Evolutionary conservation across 1,140 invertebrate species (phyloP), one percentile per base, ranked within the genome.

Genomic region (Belonocnema kinseyi): DNA sequence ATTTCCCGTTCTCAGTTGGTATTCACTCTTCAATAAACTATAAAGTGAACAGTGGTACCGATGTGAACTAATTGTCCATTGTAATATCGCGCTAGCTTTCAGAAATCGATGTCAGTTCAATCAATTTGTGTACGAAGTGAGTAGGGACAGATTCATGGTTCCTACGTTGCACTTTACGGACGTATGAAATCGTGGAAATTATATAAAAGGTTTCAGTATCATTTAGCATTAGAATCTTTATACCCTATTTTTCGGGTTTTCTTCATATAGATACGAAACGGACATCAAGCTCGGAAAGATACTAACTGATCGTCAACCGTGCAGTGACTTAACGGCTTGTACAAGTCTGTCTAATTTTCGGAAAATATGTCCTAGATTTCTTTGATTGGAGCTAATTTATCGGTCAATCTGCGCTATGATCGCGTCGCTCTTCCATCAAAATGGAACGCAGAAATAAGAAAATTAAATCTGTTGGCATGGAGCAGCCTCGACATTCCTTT

Each of bases 251-350:
- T 93, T 91, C 40, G 6, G 40, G 1, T 40, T 3, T 6, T 40
- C 8, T 40, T 10, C 40, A 40, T 40, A 76, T 90, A 92, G 74
- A 89, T 88, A 33, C 82, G 73, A 76, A 92, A 91, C 17, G 40
- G n/a, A 82, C 90, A 91, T 14, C 85, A 75, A 50, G 90, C 91
- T 70, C 88, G 66, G 81, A 91, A 92, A 7, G 72, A 75, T 76
- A 85, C 73, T 2, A 92, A 79, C 80, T 86, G 88, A 81, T 92
- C 87, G 77, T 92, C 90, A 53, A 90, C 87, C 10, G 86, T 88
- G n/a, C 88, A 78, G 19, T 84, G 40, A 40, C 1, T 40, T 40
- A 7, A 40, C 40, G 40, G 40, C 40, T 40, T 7, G 40, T 40
- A 40, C 40, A 7, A 40, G 40, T 40, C 40, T 5, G 40, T 40